phyloP scores from a whole-genome alignment of 2,888 invertebrate species.

The Andrena minutula region DNA sequence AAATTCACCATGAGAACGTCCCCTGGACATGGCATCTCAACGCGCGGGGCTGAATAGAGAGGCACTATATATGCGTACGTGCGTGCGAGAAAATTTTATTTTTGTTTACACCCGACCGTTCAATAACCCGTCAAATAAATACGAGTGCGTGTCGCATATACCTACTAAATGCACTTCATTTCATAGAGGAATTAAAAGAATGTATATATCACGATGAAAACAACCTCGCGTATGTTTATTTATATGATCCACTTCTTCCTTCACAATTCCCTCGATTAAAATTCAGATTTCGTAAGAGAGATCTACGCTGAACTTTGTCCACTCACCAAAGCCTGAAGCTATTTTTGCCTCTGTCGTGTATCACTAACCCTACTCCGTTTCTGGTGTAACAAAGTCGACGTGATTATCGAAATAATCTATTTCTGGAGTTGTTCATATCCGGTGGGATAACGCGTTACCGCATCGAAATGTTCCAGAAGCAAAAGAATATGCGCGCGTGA shows the following conservation, averaged over 20 bases:
- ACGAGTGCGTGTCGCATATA: not conserved
- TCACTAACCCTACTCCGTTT: too few species aligned
- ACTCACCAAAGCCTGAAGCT: too few species aligned
- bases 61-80: constrained; percentile 10
- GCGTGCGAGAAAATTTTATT: constrained; percentile 44
- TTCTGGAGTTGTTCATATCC: not conserved
- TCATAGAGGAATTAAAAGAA: constrained; percentile 1
- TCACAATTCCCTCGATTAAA: too few species aligned
- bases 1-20: constrained; percentile 64
- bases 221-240: constrained; percentile 15
- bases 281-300: too few species aligned
- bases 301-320: too few species aligned
- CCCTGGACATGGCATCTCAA: constrained; percentile 68
- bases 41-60: constrained; percentile 54
- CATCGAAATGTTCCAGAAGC: not conserved
- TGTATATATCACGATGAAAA: not conserved
- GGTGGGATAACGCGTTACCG: constrained; percentile 1
- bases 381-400: too few species aligned
- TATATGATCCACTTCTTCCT: not conserved
- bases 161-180: not conserved
- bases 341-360: too few species aligned
- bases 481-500: not conserved
- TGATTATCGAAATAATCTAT: too few species aligned
- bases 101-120: constrained; percentile 41
- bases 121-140: constrained; percentile 43